Evolutionary conservation across 2,888 invertebrate genomes (phyloP), one percentile per base, ranked within the genome.

Genomic region (Amitus sp.): DNA sequence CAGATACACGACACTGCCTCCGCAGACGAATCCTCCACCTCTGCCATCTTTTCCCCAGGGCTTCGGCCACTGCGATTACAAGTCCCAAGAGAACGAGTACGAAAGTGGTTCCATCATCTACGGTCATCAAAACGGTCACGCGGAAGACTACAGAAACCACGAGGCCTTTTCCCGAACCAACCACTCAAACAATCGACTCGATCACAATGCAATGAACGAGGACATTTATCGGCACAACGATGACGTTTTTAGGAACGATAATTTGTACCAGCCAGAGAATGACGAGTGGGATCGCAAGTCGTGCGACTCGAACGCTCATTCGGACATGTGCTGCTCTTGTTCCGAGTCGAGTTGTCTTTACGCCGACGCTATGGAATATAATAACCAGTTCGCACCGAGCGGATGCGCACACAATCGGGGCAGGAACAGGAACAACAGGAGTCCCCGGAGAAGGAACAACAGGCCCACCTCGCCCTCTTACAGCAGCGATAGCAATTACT

Each of bases 201-300:
- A 78, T 23, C 76, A 74, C 19, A 73, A 72, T 9, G 63, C 68
- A 2, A 63, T 73, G n/a, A 76, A 70, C 49, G 78, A 80, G n/a
- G 80, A 80, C 4, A 70, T 76, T n/a, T 82, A 78, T 59, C 75
- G 78, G 2, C 77, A 77, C 47, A 80, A 77, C 58, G 79, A 78
- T 19, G 80, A 78, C 12, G 69, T 76, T 46, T 82, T 77, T 42
- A 71, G 76, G 19, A 76, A 73, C 51, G 79, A 78, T 30, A 75
- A 72, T 56, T 51, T 76, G 1, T 81, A 80, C 59, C 80, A 77
- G 18, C 75, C 73, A 3, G 81, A 81, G 1, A 80, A 79, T 55
- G 80, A 82, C 48, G 81, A 82, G 23, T 82, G 82, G 82, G 82
- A 82, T 28, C 72, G 82, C 42, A 82, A 82, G 45, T 82, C 82